Percentiles rank a stretch among this genome's conserved stretches.
Evolutionary conservation across 2,113 vertebrate species (phyloP).

Genomic region (Cynoglossus semilaevis): DNA sequence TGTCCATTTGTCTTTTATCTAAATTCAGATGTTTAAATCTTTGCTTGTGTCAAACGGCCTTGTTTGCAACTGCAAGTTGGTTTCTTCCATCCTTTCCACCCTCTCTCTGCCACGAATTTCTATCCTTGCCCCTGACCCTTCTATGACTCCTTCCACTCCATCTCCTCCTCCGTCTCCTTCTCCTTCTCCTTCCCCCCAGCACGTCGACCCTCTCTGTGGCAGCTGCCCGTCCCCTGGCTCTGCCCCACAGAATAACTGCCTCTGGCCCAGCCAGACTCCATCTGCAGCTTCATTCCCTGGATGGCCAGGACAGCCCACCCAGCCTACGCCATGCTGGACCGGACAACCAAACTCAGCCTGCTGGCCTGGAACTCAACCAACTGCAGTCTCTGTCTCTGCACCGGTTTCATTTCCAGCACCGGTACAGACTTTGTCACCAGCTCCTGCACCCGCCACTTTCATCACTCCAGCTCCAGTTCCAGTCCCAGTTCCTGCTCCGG

Average conservation of each 20-base stretch:
- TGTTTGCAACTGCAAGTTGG: constrained; percentile 59
- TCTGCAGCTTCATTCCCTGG: constrained; percentile 38
- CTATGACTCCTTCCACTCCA: constrained; percentile 24
- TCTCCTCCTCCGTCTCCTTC: constrained; percentile 29
- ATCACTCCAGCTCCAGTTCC: constrained; percentile 23
- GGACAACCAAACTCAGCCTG: constrained; percentile 62
- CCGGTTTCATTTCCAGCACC: constrained; percentile 22
- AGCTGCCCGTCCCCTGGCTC: constrained; percentile 68
- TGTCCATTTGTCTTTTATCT: not conserved
- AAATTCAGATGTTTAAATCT: constrained; percentile 37
- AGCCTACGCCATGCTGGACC: constrained; percentile 67
- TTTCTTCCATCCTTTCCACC: constrained; percentile 64
- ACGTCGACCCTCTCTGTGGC: constrained; percentile 63
- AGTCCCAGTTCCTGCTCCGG: constrained; percentile 2
- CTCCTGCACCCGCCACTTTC: constrained; percentile 23
- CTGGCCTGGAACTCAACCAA: constrained; percentile 56
- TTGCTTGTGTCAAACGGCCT: constrained; percentile 46
- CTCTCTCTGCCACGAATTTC: constrained; percentile 58
- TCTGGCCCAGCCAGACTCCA: constrained; percentile 61
- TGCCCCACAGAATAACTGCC: constrained; percentile 58
- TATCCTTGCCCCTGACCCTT: constrained; percentile 34
- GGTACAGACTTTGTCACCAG: constrained; percentile 22
- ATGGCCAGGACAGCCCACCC: constrained; percentile 66
- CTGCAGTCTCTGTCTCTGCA: constrained; percentile 31
- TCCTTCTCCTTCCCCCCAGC: constrained; percentile 47